Percentiles rank a stretch among this genome's conserved stretches.
These are phyloP conservation scores for Campoplex nolae DNA, from an alignment of 2,888 invertebrate species.

Conservation along the genomic window DNA sequence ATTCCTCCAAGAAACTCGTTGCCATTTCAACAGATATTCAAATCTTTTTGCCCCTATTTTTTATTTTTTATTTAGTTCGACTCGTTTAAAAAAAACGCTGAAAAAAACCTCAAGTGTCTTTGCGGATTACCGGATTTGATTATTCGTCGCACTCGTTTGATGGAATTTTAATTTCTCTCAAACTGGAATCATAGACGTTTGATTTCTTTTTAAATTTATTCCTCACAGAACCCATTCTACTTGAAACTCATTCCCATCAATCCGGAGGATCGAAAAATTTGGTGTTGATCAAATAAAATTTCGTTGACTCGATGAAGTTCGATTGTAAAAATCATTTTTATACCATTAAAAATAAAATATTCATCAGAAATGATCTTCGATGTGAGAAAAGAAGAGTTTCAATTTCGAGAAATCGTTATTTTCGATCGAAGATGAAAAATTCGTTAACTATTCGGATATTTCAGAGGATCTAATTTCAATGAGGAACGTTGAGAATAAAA, in stretches of 20 bases:
- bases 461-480: not conserved
- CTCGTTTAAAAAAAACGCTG: not conserved
- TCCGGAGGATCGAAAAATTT: too few relatives aligned
- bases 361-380: not conserved
- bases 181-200: not conserved
- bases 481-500: not conserved
- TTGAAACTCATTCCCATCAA: not conserved
- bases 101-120: not conserved
- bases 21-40: conserved; percentile 30
- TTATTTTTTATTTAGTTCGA: not conserved
- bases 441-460: not conserved
- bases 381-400: too few relatives aligned
- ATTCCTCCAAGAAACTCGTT: conserved; percentile 46
- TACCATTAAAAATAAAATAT: not conserved
- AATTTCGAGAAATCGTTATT: not conserved
- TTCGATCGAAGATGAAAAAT: not conserved
- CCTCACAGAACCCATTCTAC: not conserved
- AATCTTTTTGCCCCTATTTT: not conserved
- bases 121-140: not conserved
- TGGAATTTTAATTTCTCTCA: not conserved
- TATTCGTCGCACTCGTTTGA: not conserved
- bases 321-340: not conserved
- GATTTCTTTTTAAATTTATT: not conserved
- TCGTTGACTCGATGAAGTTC: not conserved
- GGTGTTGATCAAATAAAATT: too few relatives aligned